Evolutionary conservation across 1,140 invertebrate genomes (phyloP).

Genomic region (Homarus americanus): DNA sequence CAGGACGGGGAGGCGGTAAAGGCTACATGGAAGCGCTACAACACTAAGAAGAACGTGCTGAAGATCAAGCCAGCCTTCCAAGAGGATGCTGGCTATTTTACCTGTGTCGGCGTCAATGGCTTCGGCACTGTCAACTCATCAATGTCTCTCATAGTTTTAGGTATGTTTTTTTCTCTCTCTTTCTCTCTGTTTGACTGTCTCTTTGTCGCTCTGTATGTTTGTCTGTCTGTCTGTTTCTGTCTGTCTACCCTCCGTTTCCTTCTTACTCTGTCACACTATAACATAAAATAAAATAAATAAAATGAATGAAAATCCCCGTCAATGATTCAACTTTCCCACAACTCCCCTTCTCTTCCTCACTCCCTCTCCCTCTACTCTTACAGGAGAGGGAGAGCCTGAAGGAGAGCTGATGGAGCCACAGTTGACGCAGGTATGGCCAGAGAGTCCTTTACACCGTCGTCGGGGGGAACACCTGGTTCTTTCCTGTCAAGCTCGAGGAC

Average conservation of each 20-base stretch:
- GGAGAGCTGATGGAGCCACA: constrained; percentile 33
- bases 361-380: background rate
- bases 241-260: no score
- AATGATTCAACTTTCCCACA: no score
- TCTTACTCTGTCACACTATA: no score
- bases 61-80: constrained; percentile 13
- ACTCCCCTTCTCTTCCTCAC: background rate
- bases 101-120: constrained; percentile 55
- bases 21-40: constrained; percentile 54
- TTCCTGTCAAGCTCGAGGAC: constrained; percentile 31
- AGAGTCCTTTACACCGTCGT: constrained; percentile 26
- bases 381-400: constrained; percentile 33
- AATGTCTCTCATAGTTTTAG: constrained; percentile 48
- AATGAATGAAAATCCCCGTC: no score
- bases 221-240: no score
- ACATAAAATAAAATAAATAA: no score
- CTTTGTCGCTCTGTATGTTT: no score
- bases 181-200: no score
- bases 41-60: constrained; percentile 42
- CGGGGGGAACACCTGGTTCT: constrained; percentile 40
- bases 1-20: constrained; percentile 51
- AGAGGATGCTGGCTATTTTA: constrained; percentile 33
- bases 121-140: constrained; percentile 56
- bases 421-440: constrained; percentile 53
- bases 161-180: constrained; percentile 50